Conservation (phyloP, 2,797 vertebrate genomes). For the Synanceia verrucosa region DNA sequence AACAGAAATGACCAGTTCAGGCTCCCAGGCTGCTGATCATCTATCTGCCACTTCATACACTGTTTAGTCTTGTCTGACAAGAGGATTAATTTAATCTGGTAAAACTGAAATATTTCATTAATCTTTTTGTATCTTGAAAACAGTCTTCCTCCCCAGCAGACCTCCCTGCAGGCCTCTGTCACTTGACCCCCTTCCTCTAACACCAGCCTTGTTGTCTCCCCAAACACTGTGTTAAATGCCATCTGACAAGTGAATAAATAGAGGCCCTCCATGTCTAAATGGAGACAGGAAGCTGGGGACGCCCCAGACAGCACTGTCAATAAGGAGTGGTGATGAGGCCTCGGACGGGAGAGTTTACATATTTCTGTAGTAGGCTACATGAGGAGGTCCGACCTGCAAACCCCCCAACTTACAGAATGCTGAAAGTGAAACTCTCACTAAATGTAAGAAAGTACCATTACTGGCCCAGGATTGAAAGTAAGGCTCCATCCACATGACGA, state of each 20-base stretch:
- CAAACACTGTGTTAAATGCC: slow-evolving; percentile 53
- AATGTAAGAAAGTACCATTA: slow-evolving; percentile 5
- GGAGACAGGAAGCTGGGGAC: not conserved
- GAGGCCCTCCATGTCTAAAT: slow-evolving; percentile 11
- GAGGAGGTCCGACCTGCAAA: slow-evolving; percentile 11
- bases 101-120: not conserved
- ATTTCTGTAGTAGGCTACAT: slow-evolving; percentile 19
- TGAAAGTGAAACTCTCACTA: slow-evolving; percentile 19
- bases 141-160: not conserved
- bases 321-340: slow-evolving; percentile 30
- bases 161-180: slow-evolving; percentile 3
- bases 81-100: slow-evolving; percentile 6
- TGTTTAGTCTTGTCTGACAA: not conserved
- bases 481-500: too few species aligned
- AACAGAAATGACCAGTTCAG: not conserved
- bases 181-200: not conserved
- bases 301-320: slow-evolving; percentile 24
- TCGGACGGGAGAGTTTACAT: slow-evolving; percentile 39
- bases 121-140: not conserved
- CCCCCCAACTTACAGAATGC: slow-evolving; percentile 1
- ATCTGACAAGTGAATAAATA: slow-evolving; percentile 64
- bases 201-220: slow-evolving; percentile 38
- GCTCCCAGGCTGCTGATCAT: not conserved
- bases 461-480: not conserved
- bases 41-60: not conserved